Evolutionary conservation across 2,113 vertebrate species (phyloP), one percentile per base, ranked within the genome.

Genomic region (Myotis lucifugus): DNA sequence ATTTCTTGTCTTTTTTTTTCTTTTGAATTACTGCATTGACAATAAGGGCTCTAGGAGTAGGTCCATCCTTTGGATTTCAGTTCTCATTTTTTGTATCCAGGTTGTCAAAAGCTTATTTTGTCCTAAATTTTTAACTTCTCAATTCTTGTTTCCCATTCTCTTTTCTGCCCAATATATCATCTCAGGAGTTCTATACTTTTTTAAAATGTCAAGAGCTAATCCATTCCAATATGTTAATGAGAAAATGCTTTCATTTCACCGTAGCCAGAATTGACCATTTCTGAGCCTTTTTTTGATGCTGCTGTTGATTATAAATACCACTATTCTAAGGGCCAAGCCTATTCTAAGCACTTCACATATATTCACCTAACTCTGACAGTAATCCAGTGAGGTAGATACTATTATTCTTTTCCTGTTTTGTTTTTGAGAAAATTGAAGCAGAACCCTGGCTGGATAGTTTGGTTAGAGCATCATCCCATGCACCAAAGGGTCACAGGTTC

Each of bases 361-460:
- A 86, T 42, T 72, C 40, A 48, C n/a, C 85, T 56, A 70, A 46
- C 78, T 27, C 21, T 13, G 34, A 81, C 48, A 90, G 6, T 81
- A 72, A 87, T 81, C 84, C 37, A 88, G 19, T 37, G 12, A 82
- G 12, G 9, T 81, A 84, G 42, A 29, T 91, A 19, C 37, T 94
- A 11, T 81, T 59, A 37, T 77, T 85, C 81, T 90, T 67, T 25
- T 1, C 12, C 27, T 3, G 82, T 90, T 77, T 37, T 90, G 23
- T 54, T 82, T 40, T 90, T 93, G 66, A 79, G 84, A 89, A 97
- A 93, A 89, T 79, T 84, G 32, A 91, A 93, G 34, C 54, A 93
- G 61, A 85, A 67, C 64, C 32, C 29, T 32, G 64, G 64, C 29
- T 32, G 29, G 64, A 27, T n/a, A 32, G 64, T 32, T 66, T 66